Percentiles rank a stretch among this genome's conserved stretches.
These are phyloP conservation scores for Linnaemya vulpina DNA, from an alignment of 2,888 invertebrate genomes.

Conservation along the genomic window DNA sequence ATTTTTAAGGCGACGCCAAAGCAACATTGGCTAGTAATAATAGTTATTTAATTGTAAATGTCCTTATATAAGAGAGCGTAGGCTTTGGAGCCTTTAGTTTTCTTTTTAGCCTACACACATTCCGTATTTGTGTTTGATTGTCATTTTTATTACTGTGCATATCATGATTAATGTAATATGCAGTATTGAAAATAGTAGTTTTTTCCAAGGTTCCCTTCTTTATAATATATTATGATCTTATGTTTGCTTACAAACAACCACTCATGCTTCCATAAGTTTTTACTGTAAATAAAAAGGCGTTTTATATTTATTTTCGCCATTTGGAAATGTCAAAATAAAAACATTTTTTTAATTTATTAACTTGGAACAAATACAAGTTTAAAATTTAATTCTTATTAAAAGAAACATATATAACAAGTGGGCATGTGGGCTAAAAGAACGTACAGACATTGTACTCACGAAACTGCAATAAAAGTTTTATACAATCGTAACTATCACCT, in stretches of 20 bases:
- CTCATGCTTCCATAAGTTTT: conserved; percentile 25
- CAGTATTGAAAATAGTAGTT: conserved; percentile 16
- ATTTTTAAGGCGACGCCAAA: conserved; percentile 31
- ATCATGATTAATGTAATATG: conserved; percentile 59
- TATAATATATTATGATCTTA: conserved; percentile 37
- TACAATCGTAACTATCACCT: conserved; percentile 35
- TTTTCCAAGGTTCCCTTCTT: conserved; percentile 47
- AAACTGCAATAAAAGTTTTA: conserved; percentile 13
- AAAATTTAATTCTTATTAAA: conserved; percentile 28
- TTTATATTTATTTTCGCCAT: conserved; percentile 24
- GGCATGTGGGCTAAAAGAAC: conserved; percentile 28
- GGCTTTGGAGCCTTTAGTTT: conserved; percentile 44
- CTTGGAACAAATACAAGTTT: neutral
- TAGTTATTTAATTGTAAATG: conserved; percentile 49
- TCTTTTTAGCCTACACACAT: conserved; percentile 50
- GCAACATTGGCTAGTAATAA: conserved; percentile 9
- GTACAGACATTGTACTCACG: neutral
- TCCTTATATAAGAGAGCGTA: conserved; percentile 49
- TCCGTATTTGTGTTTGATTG: conserved; percentile 46
- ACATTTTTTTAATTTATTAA: conserved; percentile 44
- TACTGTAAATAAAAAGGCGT: conserved; percentile 41
- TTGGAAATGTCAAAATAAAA: conserved; percentile 50
- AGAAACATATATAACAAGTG: conserved; percentile 11
- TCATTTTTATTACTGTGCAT: conserved; percentile 51
- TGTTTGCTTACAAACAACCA: conserved; percentile 22